Percentiles rank a stretch among this genome's conserved stretches.
phyloP scores from a whole-genome alignment of 1,140 invertebrate genomes.

The Leucophenga varia region DNA sequence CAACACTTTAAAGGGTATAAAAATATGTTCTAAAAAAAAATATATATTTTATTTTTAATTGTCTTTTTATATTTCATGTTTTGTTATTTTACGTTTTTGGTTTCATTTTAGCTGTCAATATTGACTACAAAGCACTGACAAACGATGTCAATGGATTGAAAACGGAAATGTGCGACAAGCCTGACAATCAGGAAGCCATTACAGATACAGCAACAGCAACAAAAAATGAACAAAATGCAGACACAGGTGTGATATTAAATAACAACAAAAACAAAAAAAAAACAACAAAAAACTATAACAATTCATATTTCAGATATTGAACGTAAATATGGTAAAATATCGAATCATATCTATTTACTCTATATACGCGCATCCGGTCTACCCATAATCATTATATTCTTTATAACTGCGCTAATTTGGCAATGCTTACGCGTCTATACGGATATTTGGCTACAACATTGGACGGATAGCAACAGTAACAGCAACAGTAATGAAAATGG shows the following conservation, averaged over 20 bases:
- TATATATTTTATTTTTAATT: too few relatives aligned
- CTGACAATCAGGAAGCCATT: slow-evolving; percentile 2
- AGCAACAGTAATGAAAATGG: slow-evolving; percentile 2
- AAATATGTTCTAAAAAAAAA: too few relatives aligned
- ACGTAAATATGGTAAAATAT: slow-evolving; percentile 66
- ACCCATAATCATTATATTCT: slow-evolving; percentile 59
- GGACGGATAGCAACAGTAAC: slow-evolving; percentile 56
- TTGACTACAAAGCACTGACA: slow-evolving; percentile 32
- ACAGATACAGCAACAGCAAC: slow-evolving; percentile 8
- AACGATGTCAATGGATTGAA: slow-evolving; percentile 24
- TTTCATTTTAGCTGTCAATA: slow-evolving; percentile 7
- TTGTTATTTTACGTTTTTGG: neutral
- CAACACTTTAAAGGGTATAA: too few relatives aligned
- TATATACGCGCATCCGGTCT: slow-evolving; percentile 68
- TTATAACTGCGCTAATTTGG: slow-evolving; percentile 62
- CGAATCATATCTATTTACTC: slow-evolving; percentile 63
- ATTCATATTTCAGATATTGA: slow-evolving; percentile 58
- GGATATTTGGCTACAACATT: slow-evolving; percentile 67
- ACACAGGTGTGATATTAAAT: neutral
- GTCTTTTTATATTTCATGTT: too few relatives aligned
- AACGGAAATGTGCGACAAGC: neutral
- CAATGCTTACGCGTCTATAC: slow-evolving; percentile 63
- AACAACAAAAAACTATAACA: neutral
- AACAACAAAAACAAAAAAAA: neutral
- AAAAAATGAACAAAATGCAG: neutral